Evolutionary conservation across 2,113 vertebrate species (phyloP), one percentile per base, ranked within the genome.

Genomic region (Cyanoliseus patagonus): DNA sequence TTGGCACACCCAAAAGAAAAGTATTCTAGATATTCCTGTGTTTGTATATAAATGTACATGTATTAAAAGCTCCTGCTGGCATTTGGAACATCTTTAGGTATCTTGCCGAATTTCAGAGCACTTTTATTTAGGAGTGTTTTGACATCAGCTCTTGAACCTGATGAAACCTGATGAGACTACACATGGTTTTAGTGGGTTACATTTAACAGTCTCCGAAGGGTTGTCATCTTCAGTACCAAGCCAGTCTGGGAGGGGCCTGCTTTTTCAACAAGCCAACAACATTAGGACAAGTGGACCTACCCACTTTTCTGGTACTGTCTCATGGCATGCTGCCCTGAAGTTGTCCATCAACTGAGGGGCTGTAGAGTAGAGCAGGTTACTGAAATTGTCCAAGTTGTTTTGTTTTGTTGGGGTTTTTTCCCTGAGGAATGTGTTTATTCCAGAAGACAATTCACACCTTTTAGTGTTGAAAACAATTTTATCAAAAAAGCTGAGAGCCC

Each of bases 251-350:
- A 39, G 11, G 16, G 22, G 14, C 22, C 30, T 41, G 10, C 8
- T 16, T 59, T 59, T 59, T 59, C 33, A n/a, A 24, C 22, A 35
- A 59, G 57, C 33, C 20, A 35, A n/a, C 8, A 23, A 22, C 33
- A n/a, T 16, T 59, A 16, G 33, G 57, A 59, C 57, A n/a, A 59
- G 20, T 24, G 33, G 33, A 3, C 46, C 31, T 64, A 15, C 27
- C 3, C 11, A 5, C 25, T 53, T 6, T 53, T 37, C 59, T 41
- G 53, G 27, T 69, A 61, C 33, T 3, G 0, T 33, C 24, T 42
- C 13, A 9, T 4, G 35, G 24, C 33, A 27, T 0, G 0, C n/a
- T 42, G 64, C 42, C 52, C 35, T 39, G 51, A 63, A 39, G n/a
- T 7, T 14, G 17, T 66, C 13, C 31, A 74, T 70, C 31, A 24